A percentile compares a stretch with the other conserved stretches of the same genome.
Evolutionary conservation across 2,888 invertebrate genomes (phyloP).

Genomic region (Pachymerium ferrugineum): DNA sequence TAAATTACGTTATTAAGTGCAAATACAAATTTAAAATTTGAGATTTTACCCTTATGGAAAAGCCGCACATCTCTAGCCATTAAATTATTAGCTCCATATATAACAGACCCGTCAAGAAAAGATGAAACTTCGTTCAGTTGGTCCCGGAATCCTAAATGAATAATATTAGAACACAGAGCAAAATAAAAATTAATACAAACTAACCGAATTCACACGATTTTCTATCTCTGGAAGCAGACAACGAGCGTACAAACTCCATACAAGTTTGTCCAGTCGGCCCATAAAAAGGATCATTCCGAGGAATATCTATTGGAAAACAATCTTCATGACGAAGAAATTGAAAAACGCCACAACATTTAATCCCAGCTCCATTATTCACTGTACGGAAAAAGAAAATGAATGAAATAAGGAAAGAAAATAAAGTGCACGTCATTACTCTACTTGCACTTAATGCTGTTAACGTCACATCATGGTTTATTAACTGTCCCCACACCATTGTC

Average conservation of each 20-base stretch:
- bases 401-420: neutral
- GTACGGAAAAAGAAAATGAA: neutral
- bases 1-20: neutral
- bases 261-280: conserved; percentile 51
- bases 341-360: conserved; percentile 34
- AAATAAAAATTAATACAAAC: neutral
- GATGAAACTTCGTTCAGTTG: conserved; percentile 36
- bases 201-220: conserved; percentile 32
- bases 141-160: conserved; percentile 33
- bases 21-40: neutral
- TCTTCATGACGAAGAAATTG: conserved; percentile 53
- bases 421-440: too few species aligned
- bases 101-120: conserved; percentile 35
- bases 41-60: conserved; percentile 51
- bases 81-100: conserved; percentile 35
- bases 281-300: conserved; percentile 57
- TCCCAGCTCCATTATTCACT: conserved; percentile 36
- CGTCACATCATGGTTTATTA: conserved; percentile 31
- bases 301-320: conserved; percentile 62
- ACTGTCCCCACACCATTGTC: conserved; percentile 33
- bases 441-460: conserved; percentile 30
- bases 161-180: neutral
- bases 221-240: conserved; percentile 42
- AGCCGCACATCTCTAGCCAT: conserved; percentile 41
- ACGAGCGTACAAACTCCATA: conserved; percentile 48